phyloP scores from a whole-genome alignment of 2,797 vertebrate species.

The Eupleurogrammus muticus region DNA sequence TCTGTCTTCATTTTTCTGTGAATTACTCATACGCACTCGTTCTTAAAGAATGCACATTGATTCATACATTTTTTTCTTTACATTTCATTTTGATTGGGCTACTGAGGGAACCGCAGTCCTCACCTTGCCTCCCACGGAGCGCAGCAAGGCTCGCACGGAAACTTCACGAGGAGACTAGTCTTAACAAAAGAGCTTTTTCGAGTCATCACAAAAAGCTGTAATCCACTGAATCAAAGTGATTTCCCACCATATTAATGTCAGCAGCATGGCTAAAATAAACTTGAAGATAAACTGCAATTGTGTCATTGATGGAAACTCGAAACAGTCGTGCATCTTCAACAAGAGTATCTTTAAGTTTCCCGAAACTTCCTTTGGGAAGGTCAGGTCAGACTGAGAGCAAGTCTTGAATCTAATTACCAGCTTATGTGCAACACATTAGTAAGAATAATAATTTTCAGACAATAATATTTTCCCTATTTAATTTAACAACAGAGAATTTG shows the following conservation, averaged over 20 bases:
- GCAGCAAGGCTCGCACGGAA: constrained; percentile 42
- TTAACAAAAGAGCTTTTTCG: constrained; percentile 59
- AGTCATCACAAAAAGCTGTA: constrained; percentile 53
- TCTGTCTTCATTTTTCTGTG: constrained; percentile 3
- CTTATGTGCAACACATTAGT: constrained; percentile 8
- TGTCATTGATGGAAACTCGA: constrained; percentile 54
- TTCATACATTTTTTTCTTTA: constrained; percentile 12
- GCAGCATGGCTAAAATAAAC: constrained; percentile 33
- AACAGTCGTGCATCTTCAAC: constrained; percentile 38
- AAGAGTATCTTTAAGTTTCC: constrained; percentile 22
- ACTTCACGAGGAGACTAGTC: constrained; percentile 49
- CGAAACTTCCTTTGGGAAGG: constrained; percentile 24
- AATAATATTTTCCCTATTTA: constrained; percentile 13
- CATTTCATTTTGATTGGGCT: constrained; percentile 34
- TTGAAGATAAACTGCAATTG: constrained; percentile 39
- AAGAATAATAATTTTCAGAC: not conserved
- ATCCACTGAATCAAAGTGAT: constrained; percentile 64
- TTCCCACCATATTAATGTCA: constrained; percentile 73
- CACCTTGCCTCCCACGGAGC: constrained; percentile 49
- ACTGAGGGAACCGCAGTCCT: constrained; percentile 34
- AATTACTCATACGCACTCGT: not conserved
- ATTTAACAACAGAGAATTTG: constrained; percentile 9
- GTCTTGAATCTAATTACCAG: constrained; percentile 5
- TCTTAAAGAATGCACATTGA: constrained; percentile 31
- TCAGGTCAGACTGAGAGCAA: not conserved